Percentiles rank a stretch among this genome's conserved stretches.
Conservation (phyloP, 2,888 invertebrate species). For the Lymantria monacha region DNA sequence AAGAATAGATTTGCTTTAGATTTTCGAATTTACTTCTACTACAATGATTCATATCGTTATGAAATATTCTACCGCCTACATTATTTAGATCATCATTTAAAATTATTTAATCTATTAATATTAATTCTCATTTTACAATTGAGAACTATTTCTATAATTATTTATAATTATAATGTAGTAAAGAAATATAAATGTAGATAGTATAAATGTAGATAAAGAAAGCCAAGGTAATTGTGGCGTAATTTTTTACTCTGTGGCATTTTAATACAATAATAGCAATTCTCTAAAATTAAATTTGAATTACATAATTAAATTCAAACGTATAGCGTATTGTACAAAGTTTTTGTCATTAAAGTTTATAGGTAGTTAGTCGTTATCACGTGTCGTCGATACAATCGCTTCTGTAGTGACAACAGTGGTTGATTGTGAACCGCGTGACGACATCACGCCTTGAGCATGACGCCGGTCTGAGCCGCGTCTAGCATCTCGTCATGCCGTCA, state of each 20-base stretch:
- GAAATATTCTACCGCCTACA: neutral
- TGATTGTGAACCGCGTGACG: slow-evolving; percentile 38
- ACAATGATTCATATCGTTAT: slow-evolving; percentile 13
- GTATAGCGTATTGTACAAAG: slow-evolving; percentile 25
- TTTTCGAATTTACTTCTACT: slow-evolving; percentile 34
- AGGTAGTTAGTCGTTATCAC: slow-evolving; percentile 21
- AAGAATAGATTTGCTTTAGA: slow-evolving; percentile 51
- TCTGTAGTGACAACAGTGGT: slow-evolving; percentile 34
- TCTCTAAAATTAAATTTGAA: neutral
- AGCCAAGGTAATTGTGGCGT: neutral
- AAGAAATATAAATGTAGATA: too few relatives aligned
- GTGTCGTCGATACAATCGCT: slow-evolving; percentile 12
- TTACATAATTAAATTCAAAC: neutral
- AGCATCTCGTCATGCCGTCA: slow-evolving; percentile 39
- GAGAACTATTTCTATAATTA: neutral
- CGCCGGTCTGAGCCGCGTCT: slow-evolving; percentile 64
- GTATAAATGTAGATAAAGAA: neutral
- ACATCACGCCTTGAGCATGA: slow-evolving; percentile 17
- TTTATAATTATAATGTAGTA: too few relatives aligned
- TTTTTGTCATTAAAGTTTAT: slow-evolving; percentile 37
- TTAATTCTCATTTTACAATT: slow-evolving; percentile 3
- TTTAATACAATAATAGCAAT: too few relatives aligned
- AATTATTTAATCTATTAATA: neutral
- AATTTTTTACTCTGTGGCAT: too few relatives aligned
- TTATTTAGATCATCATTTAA: neutral